A percentile compares a stretch with the other conserved stretches of the same genome.
Conservation (phyloP, 2,113 vertebrate genomes). For the Poeciliopsis prolifica region DNA sequence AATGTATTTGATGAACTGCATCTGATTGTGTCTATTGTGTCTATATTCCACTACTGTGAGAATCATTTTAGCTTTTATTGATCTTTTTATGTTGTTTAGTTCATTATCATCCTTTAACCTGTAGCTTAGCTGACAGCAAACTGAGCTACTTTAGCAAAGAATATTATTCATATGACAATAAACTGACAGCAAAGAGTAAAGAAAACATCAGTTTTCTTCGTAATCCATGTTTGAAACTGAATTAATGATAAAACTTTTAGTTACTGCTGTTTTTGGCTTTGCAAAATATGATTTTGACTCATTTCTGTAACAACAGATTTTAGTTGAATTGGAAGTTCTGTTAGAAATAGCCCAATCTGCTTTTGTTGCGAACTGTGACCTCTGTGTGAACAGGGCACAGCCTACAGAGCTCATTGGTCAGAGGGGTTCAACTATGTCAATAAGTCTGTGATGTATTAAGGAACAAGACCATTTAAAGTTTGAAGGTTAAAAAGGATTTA, state of each 20-base stretch:
- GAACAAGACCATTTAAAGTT: not conserved
- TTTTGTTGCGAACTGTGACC: not conserved
- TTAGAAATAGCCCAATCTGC: not conserved
- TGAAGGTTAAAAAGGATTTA: slow-evolving; percentile 2
- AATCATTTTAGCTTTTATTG: not conserved
- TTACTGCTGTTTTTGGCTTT: not conserved
- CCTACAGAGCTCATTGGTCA: not conserved
- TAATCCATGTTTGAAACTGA: not conserved
- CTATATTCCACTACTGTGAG: not conserved
- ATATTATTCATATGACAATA: not conserved
- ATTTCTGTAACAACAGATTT: not conserved
- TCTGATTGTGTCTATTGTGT: not conserved
- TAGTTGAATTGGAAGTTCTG: not conserved
- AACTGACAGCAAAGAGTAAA: not conserved
- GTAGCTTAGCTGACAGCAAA: too few relatives aligned
- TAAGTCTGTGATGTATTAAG: not conserved
- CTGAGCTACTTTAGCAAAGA: not conserved
- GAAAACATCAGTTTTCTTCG: too few relatives aligned
- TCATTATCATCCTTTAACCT: not conserved
- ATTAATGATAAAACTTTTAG: not conserved
- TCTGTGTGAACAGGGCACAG: not conserved
- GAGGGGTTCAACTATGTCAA: too few relatives aligned
- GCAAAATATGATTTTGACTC: not conserved
- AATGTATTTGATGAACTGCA: not conserved
- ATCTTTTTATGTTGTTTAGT: not conserved